These are phyloP conservation scores for Drosophila trichaetosa DNA, from an alignment of 2,888 invertebrate species.

Conservation along the genomic window DNA sequence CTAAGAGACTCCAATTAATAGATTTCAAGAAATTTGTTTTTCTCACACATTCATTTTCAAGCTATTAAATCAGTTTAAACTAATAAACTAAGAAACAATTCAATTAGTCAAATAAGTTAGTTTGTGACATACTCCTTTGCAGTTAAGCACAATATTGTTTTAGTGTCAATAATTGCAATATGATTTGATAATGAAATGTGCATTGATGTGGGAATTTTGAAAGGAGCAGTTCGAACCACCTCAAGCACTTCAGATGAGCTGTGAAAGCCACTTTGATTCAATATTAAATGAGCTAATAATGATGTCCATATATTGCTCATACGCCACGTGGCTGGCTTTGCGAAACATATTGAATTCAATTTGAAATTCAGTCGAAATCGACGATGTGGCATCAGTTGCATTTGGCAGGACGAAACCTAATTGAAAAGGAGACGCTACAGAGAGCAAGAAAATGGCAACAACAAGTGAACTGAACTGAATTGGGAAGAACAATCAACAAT, in stretches of 20 bases:
- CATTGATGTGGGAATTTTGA: background rate
- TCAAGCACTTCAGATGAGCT: background rate
- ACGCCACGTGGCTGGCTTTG: slow-evolving; percentile 9
- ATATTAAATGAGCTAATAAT: slow-evolving; percentile 27
- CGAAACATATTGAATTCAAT: slow-evolving; percentile 10
- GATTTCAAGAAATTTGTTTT: background rate
- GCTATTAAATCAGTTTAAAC: background rate
- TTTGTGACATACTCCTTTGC: background rate
- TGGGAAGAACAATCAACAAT: slow-evolving; percentile 41
- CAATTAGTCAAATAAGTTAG: background rate
- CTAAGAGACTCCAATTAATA: background rate
- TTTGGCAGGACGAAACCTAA: slow-evolving; percentile 17
- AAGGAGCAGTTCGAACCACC: background rate
- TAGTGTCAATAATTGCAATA: background rate
- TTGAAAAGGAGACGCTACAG: slow-evolving; percentile 4
- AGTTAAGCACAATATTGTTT: background rate
- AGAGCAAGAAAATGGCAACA: slow-evolving; percentile 9
- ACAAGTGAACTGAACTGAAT: slow-evolving; percentile 24
- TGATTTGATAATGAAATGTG: background rate
- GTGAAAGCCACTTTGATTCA: slow-evolving; percentile 11
- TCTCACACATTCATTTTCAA: background rate
- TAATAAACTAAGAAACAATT: too few species aligned
- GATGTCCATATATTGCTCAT: slow-evolving; percentile 9
- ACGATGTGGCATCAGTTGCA: slow-evolving; percentile 41
- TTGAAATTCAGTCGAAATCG: slow-evolving; percentile 32